phyloP scores from a whole-genome alignment of 2,888 invertebrate species.

The Lepidocyrtoides sp. region DNA sequence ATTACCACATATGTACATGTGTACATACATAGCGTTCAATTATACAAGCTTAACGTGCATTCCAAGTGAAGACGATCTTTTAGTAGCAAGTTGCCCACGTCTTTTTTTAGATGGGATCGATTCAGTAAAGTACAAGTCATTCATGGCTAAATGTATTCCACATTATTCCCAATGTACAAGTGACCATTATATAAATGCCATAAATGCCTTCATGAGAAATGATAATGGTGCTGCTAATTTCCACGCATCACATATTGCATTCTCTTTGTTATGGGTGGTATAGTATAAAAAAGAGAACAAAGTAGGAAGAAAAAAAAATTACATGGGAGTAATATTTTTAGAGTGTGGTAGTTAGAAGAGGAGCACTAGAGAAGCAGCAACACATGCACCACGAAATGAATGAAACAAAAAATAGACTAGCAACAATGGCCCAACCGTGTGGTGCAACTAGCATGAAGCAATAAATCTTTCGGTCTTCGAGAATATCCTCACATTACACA shows the following conservation, averaged over 20 bases:
- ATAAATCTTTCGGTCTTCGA: slow-evolving; percentile 65
- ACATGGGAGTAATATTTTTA: neutral
- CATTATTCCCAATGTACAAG: neutral
- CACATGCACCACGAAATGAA: neutral
- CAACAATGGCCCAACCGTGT: neutral
- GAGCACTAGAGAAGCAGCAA: neutral
- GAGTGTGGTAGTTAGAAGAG: neutral
- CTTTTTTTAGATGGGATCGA: too few species aligned
- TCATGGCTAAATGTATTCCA: neutral
- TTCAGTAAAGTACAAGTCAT: neutral
- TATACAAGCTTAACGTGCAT: too few species aligned
- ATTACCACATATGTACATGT: too few species aligned
- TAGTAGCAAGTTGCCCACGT: too few species aligned
- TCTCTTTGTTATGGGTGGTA: neutral
- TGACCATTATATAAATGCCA: neutral
- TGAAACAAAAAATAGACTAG: slow-evolving; percentile 18
- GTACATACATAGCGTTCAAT: too few species aligned
- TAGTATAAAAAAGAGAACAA: too few species aligned
- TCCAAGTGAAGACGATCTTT: too few species aligned
- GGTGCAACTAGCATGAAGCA: slow-evolving; percentile 60
- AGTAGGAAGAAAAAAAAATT: neutral
- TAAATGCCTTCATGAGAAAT: slow-evolving; percentile 28
- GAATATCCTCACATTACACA: slow-evolving; percentile 50
- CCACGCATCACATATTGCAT: neutral
- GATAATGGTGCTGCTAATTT: slow-evolving; percentile 32